phyloP scores from a whole-genome alignment of 2,888 invertebrate genomes.

The Scaptomyza polygonia region DNA sequence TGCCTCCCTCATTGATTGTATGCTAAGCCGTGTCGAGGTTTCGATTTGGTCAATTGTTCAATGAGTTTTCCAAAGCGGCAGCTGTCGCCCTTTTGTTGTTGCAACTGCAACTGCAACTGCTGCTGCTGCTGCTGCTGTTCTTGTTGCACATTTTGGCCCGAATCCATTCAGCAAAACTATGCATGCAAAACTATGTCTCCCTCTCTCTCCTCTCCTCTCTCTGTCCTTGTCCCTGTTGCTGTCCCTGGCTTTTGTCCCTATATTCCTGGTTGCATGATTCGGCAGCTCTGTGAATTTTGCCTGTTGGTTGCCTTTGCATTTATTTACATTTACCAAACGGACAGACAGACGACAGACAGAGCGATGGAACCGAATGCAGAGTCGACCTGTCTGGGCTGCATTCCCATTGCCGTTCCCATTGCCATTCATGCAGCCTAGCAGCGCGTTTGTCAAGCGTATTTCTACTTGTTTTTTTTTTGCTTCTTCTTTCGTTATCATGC shows the following conservation, averaged over 20 bases:
- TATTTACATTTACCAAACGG: constrained; percentile 68
- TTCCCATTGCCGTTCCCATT: constrained; percentile 50
- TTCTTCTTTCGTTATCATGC: no score
- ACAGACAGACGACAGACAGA: constrained; percentile 15
- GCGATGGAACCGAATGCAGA: constrained; percentile 34
- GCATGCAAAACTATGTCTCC: constrained; percentile 49
- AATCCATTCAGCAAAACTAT: constrained; percentile 67
- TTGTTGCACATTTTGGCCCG: constrained; percentile 59
- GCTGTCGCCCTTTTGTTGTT: constrained; percentile 65
- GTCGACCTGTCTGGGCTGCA: constrained; percentile 52
- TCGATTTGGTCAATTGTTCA: constrained; percentile 77
- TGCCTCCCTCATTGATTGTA: constrained; percentile 38
- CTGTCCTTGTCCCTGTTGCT: neutral
- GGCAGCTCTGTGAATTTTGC: constrained; percentile 31
- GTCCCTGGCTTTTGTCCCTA: neutral
- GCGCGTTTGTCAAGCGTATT: constrained; percentile 46
- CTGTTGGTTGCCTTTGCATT: constrained; percentile 57
- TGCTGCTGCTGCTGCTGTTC: no score
- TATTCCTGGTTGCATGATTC: constrained; percentile 28
- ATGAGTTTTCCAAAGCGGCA: constrained; percentile 69
- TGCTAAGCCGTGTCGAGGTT: constrained; percentile 45
- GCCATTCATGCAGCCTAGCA: constrained; percentile 47
- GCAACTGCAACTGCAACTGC: constrained; percentile 4
- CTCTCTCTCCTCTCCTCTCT: neutral
- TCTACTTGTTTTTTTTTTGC: no score